Percentiles rank a stretch among this genome's conserved stretches.
phyloP scores from a whole-genome alignment of 2,888 invertebrate genomes.

The Helleia helle region DNA sequence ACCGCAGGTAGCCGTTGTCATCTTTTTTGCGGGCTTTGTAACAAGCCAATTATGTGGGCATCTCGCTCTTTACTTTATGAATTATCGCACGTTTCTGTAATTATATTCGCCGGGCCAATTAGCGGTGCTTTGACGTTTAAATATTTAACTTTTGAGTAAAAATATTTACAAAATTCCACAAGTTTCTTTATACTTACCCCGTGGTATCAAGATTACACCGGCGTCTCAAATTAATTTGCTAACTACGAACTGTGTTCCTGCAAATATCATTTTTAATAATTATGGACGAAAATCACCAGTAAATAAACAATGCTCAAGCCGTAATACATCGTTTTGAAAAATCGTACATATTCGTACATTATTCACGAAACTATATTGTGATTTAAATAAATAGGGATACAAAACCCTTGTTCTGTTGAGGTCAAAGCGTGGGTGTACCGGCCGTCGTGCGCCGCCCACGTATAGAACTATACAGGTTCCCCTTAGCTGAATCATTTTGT shows the following conservation, averaged over 20 bases:
- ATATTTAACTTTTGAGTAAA: too few species aligned
- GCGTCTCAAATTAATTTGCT: too few species aligned
- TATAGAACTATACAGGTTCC: conserved; percentile 38
- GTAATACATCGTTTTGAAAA: too few species aligned
- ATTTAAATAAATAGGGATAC: conserved; percentile 6
- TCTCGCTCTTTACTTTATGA: conserved; percentile 9
- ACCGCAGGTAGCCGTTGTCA: conserved; percentile 48
- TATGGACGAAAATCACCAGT: too few species aligned
- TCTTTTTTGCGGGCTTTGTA: conserved; percentile 31
- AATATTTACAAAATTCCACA: too few species aligned
- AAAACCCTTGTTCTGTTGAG: conserved; percentile 25
- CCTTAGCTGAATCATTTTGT: conserved; percentile 37
- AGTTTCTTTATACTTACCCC: too few species aligned
- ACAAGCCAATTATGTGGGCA: conserved; percentile 22
- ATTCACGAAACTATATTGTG: not conserved
- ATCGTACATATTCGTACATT: conserved; percentile 2
- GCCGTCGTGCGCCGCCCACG: conserved; percentile 50
- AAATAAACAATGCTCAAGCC: too few species aligned
- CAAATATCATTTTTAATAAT: too few species aligned
- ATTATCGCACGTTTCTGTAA: not conserved
- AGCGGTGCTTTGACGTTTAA: too few species aligned
- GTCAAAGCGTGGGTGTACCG: conserved; percentile 50
- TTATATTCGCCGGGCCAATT: not conserved
- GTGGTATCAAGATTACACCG: too few species aligned
- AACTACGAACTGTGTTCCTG: too few species aligned